Conservation (phyloP, 2,113 vertebrate species). For the Rhadina sibilatrix region DNA sequence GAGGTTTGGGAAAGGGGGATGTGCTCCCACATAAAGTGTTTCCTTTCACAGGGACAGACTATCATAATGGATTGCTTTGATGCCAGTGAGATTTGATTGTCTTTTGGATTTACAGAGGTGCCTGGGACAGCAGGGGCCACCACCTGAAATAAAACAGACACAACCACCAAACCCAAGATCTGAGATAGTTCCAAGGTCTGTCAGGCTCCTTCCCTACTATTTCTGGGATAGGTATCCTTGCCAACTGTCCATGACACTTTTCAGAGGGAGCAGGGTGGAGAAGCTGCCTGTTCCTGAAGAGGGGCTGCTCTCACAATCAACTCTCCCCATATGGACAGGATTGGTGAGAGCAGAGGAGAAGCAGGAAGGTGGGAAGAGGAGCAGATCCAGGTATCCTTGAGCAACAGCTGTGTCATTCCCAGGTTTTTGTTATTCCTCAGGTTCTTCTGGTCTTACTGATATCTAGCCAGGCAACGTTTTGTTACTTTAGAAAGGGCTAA, state of each 20-base stretch:
- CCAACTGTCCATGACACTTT: not conserved
- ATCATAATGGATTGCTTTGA: not conserved
- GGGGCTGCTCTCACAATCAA: not conserved
- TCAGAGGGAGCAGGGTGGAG: not conserved
- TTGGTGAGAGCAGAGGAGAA: not conserved
- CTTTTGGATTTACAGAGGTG: not conserved
- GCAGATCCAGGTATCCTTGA: not conserved
- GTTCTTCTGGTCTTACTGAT: not conserved
- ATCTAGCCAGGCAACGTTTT: not conserved
- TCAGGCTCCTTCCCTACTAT: not conserved
- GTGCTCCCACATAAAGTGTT: not conserved
- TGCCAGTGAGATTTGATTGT: not conserved
- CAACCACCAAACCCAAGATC: not conserved
- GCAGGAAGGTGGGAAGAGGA: not conserved
- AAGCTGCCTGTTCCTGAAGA: not conserved
- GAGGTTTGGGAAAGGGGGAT: not conserved
- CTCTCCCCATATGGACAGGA: not conserved
- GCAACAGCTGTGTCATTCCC: not conserved
- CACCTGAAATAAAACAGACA: not conserved
- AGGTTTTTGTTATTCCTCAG: not conserved
- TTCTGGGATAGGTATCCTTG: not conserved
- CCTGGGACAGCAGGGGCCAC: not conserved
- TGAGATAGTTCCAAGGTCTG: not conserved
- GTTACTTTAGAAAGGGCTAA: not conserved
- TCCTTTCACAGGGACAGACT: not conserved